Evolutionary conservation across 2,888 invertebrate genomes (phyloP).

Genomic region (Eupithecia centaureata): DNA sequence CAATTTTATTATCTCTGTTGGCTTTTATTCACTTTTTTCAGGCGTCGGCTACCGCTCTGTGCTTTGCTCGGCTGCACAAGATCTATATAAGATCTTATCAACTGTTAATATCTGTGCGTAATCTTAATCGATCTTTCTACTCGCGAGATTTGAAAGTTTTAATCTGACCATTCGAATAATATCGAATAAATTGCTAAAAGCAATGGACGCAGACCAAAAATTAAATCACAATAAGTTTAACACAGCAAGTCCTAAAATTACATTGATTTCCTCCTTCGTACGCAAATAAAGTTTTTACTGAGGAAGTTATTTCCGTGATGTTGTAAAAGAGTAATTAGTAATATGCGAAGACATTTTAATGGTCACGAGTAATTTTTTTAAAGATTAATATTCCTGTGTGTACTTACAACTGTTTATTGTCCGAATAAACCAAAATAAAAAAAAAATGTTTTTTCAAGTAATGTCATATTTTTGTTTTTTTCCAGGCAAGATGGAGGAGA

Average conservation of each 20-base stretch:
- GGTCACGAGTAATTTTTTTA: too few relatives aligned
- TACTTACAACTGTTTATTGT: too few relatives aligned
- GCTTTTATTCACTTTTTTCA: not conserved
- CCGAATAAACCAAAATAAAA: not conserved
- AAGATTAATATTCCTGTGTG: too few relatives aligned
- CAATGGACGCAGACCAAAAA: not conserved
- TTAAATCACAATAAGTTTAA: not conserved
- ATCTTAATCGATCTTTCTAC: conserved; percentile 1
- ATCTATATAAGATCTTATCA: conserved; percentile 4
- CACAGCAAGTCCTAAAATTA: not conserved
- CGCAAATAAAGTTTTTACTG: too few relatives aligned
- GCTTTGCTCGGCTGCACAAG: conserved; percentile 8
- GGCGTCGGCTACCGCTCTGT: not conserved
- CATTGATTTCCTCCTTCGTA: not conserved
- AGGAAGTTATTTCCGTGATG: too few relatives aligned
- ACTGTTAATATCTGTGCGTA: not conserved
- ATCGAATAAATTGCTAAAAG: not conserved
- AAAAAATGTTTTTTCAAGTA: not conserved
- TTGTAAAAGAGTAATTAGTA: too few relatives aligned
- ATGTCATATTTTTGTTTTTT: conserved; percentile 40
- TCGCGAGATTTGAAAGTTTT: not conserved
- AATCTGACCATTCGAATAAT: not conserved
- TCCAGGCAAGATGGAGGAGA: conserved; percentile 76
- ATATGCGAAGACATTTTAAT: too few relatives aligned
- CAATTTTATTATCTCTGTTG: conserved; percentile 2